Evolutionary conservation across 2,888 invertebrate genomes (phyloP), one percentile per base, ranked within the genome.

Genomic region (Erebia aethiops): DNA sequence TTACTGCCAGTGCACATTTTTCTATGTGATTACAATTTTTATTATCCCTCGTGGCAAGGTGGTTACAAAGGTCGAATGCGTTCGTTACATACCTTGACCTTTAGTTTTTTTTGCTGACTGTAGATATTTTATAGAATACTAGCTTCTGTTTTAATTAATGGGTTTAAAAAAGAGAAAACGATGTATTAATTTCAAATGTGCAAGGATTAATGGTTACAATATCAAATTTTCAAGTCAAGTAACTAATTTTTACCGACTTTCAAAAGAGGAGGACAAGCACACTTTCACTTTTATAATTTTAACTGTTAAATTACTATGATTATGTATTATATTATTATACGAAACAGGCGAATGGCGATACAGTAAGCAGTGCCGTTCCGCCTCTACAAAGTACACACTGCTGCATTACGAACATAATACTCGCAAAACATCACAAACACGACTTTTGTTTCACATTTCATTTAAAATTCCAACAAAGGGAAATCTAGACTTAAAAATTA

Each of bases 31-130:
- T 67, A 60, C 35, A 67, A 46, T 67, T 58, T 58, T 67, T 58
- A 67, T 51, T 67, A 35, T 58, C 46, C 13, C 67, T 41, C 51
- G 14, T 51, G 65, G 71, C 76, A 76, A 75, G 76, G 83, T 79
- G 80, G 74, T 69, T 71, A 72, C 51, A 86, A 86, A 86, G 86
- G 86, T 86, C 82, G 79, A 26, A 9, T 43, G 16, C 57, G 78
- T 76, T 81, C 87, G 87, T 87, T 88, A 86, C 81, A 86, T 87
- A 80, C 85, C 82, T 72, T 83, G 82, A 84, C 74, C 75, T 76
- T 78, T 76, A 66, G 52, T 74, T 76, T 74, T 35, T 21, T 62
- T 26, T 67, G 58, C 64, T 58, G 8, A 14, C 35, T 43, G 13
- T 54, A 60, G 13, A 21, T 58, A 67, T 67, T 43, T 58, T 66